These are phyloP conservation scores for Calyptommatus sinebrachiatus DNA, from an alignment of 2,113 vertebrate genomes.

Conservation along the genomic window DNA sequence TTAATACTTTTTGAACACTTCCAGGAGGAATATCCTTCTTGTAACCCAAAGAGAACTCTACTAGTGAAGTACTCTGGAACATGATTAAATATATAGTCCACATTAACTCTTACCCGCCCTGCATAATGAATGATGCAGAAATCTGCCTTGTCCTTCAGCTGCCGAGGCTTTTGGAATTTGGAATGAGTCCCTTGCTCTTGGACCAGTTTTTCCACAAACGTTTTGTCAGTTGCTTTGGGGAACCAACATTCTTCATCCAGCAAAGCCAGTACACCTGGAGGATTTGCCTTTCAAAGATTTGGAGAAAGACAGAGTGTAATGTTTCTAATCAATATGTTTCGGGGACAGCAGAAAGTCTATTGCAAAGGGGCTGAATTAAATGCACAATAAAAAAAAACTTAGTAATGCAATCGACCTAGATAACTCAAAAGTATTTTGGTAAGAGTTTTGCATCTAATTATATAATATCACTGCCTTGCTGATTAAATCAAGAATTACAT, in stretches of 20 bases:
- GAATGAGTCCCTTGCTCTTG: slow-evolving; percentile 95
- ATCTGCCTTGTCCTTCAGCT: slow-evolving; percentile 96
- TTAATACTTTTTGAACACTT: neutral
- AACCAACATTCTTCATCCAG: slow-evolving; percentile 99
- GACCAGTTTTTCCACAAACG: slow-evolving; percentile 93
- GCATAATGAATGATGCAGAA: slow-evolving; percentile 99
- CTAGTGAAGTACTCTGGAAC: neutral
- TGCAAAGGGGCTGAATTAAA: neutral
- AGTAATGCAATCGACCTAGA: neutral
- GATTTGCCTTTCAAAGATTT: slow-evolving; percentile 80
- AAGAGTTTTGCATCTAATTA: neutral
- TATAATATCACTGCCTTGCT: neutral
- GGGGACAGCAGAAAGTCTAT: too few relatives aligned
- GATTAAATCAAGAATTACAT: neutral
- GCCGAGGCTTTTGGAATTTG: slow-evolving; percentile 95
- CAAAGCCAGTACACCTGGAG: slow-evolving; percentile 91
- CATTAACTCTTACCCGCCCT: slow-evolving; percentile 79
- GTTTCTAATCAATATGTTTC: too few relatives aligned
- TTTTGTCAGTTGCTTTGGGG: slow-evolving; percentile 97
- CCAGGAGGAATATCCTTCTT: too few relatives aligned
- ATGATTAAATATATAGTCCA: neutral
- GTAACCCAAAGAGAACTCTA: neutral
- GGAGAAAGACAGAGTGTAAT: neutral
- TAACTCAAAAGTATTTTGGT: neutral
- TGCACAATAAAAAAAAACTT: neutral